Percentiles rank a stretch among this genome's conserved stretches.
phyloP scores from a whole-genome alignment of 2,888 invertebrate species.

The Meliscaeva auricollis region DNA sequence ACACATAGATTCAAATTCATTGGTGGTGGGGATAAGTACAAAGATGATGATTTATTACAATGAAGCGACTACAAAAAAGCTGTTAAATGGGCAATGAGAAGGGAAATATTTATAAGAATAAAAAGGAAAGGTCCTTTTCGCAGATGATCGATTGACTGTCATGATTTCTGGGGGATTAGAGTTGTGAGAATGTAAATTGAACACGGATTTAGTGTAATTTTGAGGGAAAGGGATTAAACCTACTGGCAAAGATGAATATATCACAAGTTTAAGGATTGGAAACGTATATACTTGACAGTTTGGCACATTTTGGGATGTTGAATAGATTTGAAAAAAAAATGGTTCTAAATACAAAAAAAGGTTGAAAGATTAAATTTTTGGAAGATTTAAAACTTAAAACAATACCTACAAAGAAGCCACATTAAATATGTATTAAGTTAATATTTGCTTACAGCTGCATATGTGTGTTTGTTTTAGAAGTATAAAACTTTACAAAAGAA shows the following conservation, averaged over 20 bases:
- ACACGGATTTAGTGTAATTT: constrained; percentile 9
- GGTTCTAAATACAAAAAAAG: not conserved
- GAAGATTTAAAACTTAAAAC: no score
- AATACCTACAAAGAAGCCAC: no score
- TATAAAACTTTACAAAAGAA: no score
- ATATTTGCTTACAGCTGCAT: no score
- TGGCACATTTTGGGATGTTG: constrained; percentile 16
- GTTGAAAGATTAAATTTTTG: not conserved
- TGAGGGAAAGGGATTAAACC: not conserved
- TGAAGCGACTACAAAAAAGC: not conserved
- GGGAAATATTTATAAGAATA: not conserved
- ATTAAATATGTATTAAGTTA: no score
- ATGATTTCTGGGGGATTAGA: constrained; percentile 25
- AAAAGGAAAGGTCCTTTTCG: constrained; percentile 2
- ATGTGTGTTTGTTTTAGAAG: no score
- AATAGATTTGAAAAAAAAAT: not conserved
- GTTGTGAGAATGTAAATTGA: constrained; percentile 21
- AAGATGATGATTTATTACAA: constrained; percentile 56
- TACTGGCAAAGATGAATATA: not conserved
- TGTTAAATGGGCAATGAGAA: constrained; percentile 14
- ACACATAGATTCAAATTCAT: constrained; percentile 20
- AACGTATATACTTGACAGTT: constrained; percentile 14
- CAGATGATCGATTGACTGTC: constrained; percentile 35
- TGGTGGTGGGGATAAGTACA: constrained; percentile 19
- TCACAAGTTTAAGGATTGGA: constrained; percentile 26